phyloP scores from a whole-genome alignment of 2,888 invertebrate species.

The Tipula unca region DNA sequence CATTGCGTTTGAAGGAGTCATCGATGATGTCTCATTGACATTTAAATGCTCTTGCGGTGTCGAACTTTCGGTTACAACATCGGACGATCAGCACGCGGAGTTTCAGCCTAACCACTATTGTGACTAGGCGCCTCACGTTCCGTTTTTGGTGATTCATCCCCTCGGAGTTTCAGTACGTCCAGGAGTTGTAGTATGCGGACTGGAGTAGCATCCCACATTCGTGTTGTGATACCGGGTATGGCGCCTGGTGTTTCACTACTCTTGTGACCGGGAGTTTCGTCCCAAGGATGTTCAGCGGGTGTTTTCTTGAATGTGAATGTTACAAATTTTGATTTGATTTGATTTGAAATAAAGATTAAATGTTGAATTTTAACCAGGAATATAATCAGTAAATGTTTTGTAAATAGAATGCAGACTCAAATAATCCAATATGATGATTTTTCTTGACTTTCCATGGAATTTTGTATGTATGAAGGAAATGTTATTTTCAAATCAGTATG shows the following conservation, averaged over 20 bases:
- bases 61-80: slow-evolving; percentile 73
- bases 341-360: background rate
- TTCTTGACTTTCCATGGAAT: too few species aligned
- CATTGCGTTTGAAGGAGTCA: slow-evolving; percentile 53
- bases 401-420: too few species aligned
- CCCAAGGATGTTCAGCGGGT: slow-evolving; percentile 78
- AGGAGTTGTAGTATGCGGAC: slow-evolving; percentile 84
- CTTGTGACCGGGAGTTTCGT: slow-evolving; percentile 88
- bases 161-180: slow-evolving; percentile 80
- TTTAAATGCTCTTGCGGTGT: slow-evolving; percentile 92
- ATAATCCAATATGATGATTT: too few species aligned
- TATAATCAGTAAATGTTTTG: background rate
- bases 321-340: background rate
- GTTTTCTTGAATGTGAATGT: slow-evolving; percentile 54
- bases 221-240: slow-evolving; percentile 78
- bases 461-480: too few species aligned
- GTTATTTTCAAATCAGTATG: too few species aligned
- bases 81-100: slow-evolving; percentile 86
- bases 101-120: slow-evolving; percentile 98
- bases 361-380: background rate
- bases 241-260: slow-evolving; percentile 85
- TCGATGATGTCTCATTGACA: slow-evolving; percentile 67
- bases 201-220: slow-evolving; percentile 96
- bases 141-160: slow-evolving; percentile 99
- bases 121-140: slow-evolving; percentile 96